These are phyloP conservation scores for Phortica variegata DNA, from an alignment of 1,140 invertebrate genomes.

Conservation along the genomic window DNA sequence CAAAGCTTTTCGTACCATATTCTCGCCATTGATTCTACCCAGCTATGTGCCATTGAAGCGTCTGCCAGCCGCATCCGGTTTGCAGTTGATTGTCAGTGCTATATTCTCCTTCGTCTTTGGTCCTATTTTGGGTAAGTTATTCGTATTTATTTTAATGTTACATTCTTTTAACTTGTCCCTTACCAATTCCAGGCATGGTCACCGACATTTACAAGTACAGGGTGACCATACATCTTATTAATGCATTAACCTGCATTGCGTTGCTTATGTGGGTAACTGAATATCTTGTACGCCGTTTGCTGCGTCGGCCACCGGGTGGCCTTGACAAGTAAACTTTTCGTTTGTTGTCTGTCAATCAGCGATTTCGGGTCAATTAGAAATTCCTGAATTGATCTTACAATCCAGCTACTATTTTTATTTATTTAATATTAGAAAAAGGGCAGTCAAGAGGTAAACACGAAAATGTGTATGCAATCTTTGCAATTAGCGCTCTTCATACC, in stretches of 20 bases:
- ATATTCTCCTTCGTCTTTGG: slow-evolving; percentile 63
- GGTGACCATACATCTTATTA: slow-evolving; percentile 42
- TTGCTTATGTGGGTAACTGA: slow-evolving; percentile 39
- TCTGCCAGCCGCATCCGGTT: slow-evolving; percentile 64
- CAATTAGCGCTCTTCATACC: too few relatives aligned
- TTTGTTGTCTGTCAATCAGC: too few relatives aligned
- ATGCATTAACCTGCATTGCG: slow-evolving; percentile 28
- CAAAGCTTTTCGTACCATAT: slow-evolving; percentile 70
- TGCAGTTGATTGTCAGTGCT: slow-evolving; percentile 67
- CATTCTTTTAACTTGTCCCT: background rate
- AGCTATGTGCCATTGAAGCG: slow-evolving; percentile 66
- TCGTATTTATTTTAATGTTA: background rate
- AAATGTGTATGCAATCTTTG: too few relatives aligned
- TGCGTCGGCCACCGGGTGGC: slow-evolving; percentile 18
- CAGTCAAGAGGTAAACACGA: too few relatives aligned
- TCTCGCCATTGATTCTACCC: slow-evolving; percentile 68
- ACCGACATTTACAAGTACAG: slow-evolving; percentile 33
- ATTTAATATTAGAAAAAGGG: background rate
- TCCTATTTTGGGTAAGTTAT: slow-evolving; percentile 63
- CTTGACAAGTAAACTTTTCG: background rate
- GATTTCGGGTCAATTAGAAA: too few relatives aligned
- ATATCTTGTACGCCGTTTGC: slow-evolving; percentile 23
- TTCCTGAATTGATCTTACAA: background rate
- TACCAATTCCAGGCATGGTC: slow-evolving; percentile 25
- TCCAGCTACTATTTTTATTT: background rate